Conservation (phyloP, 2,113 vertebrate genomes). For the Sinocyclocheilus anshuiensis region DNA sequence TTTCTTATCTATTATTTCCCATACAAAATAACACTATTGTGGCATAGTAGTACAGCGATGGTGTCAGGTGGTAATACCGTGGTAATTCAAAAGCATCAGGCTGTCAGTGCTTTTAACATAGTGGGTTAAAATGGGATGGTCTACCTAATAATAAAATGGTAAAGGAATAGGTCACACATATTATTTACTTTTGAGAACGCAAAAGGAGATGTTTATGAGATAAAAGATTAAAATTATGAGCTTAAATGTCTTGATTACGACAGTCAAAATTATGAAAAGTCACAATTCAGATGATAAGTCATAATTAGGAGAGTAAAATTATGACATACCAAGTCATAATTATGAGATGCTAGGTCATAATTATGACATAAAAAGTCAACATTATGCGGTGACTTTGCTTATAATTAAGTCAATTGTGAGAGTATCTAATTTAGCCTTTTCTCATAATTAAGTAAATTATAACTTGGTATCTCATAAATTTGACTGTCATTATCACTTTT, state of each 20-base stretch:
- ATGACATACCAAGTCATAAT: too few relatives aligned
- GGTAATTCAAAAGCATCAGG: neutral
- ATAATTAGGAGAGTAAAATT: neutral
- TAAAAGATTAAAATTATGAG: neutral
- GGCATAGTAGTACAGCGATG: neutral
- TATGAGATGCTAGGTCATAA: too few relatives aligned
- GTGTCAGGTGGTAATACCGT: neutral
- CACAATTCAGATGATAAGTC: too few relatives aligned
- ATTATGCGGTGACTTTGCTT: neutral
- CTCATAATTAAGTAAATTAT: too few relatives aligned
- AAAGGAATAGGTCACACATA: neutral
- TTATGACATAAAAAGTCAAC: neutral
- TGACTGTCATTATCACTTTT: too few relatives aligned
- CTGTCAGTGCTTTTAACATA: neutral
- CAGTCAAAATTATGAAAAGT: neutral
- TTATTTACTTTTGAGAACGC: neutral
- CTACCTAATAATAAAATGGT: neutral
- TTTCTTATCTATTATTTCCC: neutral
- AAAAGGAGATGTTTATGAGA: neutral
- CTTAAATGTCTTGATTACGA: neutral
- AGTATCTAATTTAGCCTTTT: too few relatives aligned
- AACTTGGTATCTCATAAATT: too few relatives aligned
- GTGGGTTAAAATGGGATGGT: neutral
- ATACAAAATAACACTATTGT: neutral
- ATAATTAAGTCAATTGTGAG: too few relatives aligned